Evolutionary conservation across 2,113 vertebrate genomes (phyloP), one percentile per base, ranked within the genome.

Genomic region (Hippolais icterina): DNA sequence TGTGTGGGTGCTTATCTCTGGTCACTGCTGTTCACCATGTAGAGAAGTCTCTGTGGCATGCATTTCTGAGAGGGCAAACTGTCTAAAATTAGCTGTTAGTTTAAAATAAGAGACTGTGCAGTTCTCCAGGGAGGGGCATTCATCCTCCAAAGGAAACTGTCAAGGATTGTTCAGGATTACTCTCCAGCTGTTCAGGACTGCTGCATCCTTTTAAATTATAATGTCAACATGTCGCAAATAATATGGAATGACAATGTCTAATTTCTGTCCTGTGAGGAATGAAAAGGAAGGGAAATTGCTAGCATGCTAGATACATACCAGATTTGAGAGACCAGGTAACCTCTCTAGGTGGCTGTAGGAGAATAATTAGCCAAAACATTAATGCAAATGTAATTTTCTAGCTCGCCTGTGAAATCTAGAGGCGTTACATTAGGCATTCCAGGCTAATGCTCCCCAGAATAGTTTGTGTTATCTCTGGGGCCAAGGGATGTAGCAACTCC

Each of bases 201-300:
- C 90, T 96, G 94, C 94, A 94, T 96, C 94, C 94, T 96, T 97
- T 96, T 95, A 95, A 96, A 96, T 96, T 97, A 96, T 95, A 97
- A 97, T 95, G 96, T 95, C 88, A 95, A 96, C 92, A 84, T 94
- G 93, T 96, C 88, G 3, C 94, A 95, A 93, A 96, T 96, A 94
- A 95, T 94, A 80, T 87, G 85, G 71, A 94, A 92, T 94, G 93
- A 95, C 84, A 96, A 96, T 94, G 96, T 95, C 82, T 96, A 94
- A 97, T 97, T 97, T 97, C 95, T 96, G 74, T 93, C 96, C 93
- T 95, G 70, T 96, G 71, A 65, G 89, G 81, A 96, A 94, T 92
- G 93, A 96, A 96, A 95, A 94, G 94, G 96, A 97, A 95, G 69
- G 90, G 80, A 96, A 91, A 97, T 87, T 60, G 91, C 60, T 78